These are phyloP conservation scores for Diarsia brunnea DNA, from an alignment of 2,888 invertebrate species.

Conservation along the genomic window DNA sequence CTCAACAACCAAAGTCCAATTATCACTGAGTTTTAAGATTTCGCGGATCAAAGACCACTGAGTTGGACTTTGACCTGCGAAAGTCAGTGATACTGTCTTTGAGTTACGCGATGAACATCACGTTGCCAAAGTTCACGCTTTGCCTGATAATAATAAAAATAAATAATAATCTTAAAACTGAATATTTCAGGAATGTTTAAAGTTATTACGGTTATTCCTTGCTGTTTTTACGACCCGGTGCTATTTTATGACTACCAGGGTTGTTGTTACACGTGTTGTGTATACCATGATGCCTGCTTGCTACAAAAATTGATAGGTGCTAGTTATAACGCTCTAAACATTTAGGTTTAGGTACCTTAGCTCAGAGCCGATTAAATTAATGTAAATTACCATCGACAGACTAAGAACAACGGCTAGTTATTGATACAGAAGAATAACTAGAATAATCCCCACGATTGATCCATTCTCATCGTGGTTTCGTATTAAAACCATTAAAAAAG, in stretches of 20 bases:
- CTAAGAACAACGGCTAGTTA: background rate
- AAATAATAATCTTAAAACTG: background rate
- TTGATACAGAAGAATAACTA: background rate
- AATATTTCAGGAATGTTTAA: background rate
- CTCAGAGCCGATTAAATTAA: background rate
- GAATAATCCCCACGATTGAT: background rate
- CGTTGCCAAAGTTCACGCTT: background rate
- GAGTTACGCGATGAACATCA: background rate
- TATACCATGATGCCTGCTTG: background rate
- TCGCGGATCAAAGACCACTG: conserved; percentile 3
- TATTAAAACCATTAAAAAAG: background rate
- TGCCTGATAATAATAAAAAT: background rate
- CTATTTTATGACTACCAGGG: background rate
- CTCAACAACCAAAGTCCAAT: conserved; percentile 2
- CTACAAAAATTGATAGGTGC: background rate
- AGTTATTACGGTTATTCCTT: background rate
- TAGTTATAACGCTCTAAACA: background rate
- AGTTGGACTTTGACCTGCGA: conserved; percentile 17
- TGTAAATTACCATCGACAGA: background rate
- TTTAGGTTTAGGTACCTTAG: background rate
- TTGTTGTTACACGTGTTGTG: background rate
- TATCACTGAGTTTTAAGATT: conserved; percentile 5
- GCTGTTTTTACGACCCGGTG: too few species aligned
- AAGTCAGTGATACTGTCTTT: background rate
- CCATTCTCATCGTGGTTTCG: background rate